Percentiles rank a stretch among this genome's conserved stretches.
Evolutionary conservation across 2,113 vertebrate genomes (phyloP).

Genomic region (Pelmatolapia mariae): DNA sequence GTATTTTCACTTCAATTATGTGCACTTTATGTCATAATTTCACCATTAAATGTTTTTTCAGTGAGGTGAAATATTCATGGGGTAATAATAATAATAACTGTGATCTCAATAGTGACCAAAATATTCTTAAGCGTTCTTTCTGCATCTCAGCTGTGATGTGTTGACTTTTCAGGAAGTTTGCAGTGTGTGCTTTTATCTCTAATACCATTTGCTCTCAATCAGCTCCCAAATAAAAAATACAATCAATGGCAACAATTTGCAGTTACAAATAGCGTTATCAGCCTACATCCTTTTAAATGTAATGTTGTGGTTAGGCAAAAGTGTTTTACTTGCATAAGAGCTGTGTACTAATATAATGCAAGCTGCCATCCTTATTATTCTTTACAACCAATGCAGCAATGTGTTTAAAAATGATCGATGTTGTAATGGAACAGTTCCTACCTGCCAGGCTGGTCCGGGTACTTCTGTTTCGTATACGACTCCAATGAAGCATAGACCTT

Average conservation of each 20-base stretch:
- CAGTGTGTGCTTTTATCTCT: background rate
- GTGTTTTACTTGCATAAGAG: background rate
- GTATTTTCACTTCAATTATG: background rate
- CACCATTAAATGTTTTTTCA: background rate
- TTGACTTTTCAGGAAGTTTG: background rate
- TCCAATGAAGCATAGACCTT: conserved; percentile 94
- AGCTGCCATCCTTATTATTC: background rate
- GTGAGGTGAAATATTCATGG: background rate
- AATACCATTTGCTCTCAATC: background rate
- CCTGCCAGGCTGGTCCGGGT: conserved; percentile 93
- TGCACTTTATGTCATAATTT: background rate
- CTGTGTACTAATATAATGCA: background rate
- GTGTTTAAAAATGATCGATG: background rate
- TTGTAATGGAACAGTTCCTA: conserved; percentile 45
- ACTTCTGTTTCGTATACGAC: conserved; percentile 96
- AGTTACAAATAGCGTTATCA: background rate
- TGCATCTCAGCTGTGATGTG: background rate
- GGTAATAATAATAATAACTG: background rate
- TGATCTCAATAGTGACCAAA: background rate
- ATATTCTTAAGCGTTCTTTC: background rate
- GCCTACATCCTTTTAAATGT: background rate
- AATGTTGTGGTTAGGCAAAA: background rate
- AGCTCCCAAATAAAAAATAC: background rate
- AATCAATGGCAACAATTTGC: background rate
- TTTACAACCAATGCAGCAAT: background rate